phyloP scores from a whole-genome alignment of 2,113 vertebrate species.

The Trachemys scripta region DNA sequence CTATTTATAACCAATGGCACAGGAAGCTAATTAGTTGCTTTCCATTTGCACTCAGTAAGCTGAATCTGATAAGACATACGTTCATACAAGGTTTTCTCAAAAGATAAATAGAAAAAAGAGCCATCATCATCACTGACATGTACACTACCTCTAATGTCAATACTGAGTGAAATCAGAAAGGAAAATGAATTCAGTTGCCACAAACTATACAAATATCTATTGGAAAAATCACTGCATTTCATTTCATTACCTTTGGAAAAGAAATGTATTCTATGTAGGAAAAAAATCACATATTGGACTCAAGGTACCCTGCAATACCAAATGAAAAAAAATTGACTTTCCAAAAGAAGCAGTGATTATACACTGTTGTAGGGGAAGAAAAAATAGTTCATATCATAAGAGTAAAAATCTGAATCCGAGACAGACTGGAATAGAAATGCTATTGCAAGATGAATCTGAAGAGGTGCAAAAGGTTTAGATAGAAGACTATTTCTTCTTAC shows the following conservation, averaged over 20 bases:
- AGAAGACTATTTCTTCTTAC: neutral
- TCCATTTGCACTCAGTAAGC: neutral
- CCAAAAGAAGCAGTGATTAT: neutral
- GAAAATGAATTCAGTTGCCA: neutral
- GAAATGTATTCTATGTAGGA: neutral
- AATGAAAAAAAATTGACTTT: neutral
- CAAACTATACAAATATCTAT: neutral
- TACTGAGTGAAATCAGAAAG: neutral
- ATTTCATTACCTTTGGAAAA: neutral
- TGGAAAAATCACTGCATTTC: neutral
- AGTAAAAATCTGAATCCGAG: neutral
- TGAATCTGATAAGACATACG: slow-evolving; percentile 52
- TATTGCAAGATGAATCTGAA: neutral
- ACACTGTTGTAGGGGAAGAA: neutral
- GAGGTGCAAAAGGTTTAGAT: neutral
- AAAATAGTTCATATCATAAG: neutral
- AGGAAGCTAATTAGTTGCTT: slow-evolving; percentile 76
- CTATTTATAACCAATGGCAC: slow-evolving; percentile 68
- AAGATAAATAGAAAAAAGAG: neutral
- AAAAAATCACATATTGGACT: neutral
- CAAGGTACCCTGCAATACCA: neutral
- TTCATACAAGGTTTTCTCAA: slow-evolving; percentile 25
- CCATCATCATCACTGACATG: neutral
- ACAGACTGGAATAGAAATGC: slow-evolving; percentile 20
- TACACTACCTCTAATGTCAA: neutral